phyloP scores from a whole-genome alignment of 2,797 vertebrate species.

The Enteromius mattozi region DNA sequence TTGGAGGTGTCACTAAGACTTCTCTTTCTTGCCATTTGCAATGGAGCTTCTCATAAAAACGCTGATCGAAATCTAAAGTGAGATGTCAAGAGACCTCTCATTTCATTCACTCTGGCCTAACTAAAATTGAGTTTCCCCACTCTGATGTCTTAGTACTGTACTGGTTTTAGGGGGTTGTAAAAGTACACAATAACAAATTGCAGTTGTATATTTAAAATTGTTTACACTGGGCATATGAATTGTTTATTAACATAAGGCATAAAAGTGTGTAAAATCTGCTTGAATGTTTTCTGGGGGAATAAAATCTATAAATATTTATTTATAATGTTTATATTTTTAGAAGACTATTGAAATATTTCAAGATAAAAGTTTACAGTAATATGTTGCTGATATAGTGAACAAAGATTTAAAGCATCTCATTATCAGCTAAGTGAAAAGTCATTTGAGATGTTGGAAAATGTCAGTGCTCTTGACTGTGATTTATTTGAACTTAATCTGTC shows the following conservation, averaged over 20 bases:
- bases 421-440: not conserved
- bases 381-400: not conserved
- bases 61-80: slow-evolving; percentile 3
- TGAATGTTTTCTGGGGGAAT: not conserved
- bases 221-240: not conserved
- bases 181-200: not conserved
- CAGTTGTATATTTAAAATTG: not conserved
- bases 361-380: not conserved
- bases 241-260: not conserved
- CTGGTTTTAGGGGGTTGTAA: not conserved
- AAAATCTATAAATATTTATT: not conserved
- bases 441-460: slow-evolving; percentile 6
- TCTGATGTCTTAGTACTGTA: not conserved
- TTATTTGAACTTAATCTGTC: not conserved
- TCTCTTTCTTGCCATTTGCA: not conserved
- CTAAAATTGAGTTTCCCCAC: not conserved
- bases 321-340: not conserved
- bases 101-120: not conserved
- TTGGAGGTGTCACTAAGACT: not conserved
- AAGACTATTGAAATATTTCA: not conserved
- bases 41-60: not conserved
- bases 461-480: not conserved
- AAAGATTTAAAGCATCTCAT: slow-evolving; percentile 3
- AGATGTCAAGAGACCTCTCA: not conserved
- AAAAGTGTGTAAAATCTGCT: not conserved